Conservation (phyloP, 2,113 vertebrate genomes). For the Zosterops hypoxanthus region DNA sequence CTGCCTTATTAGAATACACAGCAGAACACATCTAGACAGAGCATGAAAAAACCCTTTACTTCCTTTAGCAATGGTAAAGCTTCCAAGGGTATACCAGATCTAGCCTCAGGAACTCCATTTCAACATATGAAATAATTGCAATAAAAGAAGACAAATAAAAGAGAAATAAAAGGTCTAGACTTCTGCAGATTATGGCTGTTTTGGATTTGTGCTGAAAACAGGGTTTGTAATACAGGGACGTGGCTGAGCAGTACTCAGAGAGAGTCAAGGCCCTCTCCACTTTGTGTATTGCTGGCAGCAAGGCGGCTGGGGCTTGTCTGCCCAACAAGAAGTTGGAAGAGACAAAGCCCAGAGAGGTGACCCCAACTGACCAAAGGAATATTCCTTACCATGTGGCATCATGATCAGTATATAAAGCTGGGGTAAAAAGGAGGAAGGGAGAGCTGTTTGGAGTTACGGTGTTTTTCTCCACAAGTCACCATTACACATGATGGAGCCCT, state of each 20-base stretch:
- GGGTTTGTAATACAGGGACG: background rate
- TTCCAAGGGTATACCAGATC: background rate
- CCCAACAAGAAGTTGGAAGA: background rate
- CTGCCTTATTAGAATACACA: background rate
- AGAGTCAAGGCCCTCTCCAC: background rate
- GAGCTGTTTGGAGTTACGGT: background rate
- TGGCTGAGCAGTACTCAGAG: background rate
- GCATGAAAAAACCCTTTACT: background rate
- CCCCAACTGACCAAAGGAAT: background rate
- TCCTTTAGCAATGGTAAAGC: background rate
- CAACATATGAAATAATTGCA: fast-evolving
- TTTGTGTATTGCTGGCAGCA: background rate
- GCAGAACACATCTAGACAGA: background rate
- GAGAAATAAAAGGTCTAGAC: background rate
- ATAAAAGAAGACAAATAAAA: background rate
- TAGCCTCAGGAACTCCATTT: background rate
- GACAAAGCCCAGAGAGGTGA: background rate
- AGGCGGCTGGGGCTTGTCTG: fast-evolving
- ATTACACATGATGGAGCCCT: fast-evolving
- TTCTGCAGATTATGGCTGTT: background rate
- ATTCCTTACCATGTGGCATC: background rate
- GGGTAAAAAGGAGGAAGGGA: background rate
- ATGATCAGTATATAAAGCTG: background rate
- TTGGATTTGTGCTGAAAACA: background rate
- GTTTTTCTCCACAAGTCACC: background rate